Evolutionary conservation across 2,113 vertebrate genomes (phyloP).

Genomic region (Ictidomys tridecemlineatus): DNA sequence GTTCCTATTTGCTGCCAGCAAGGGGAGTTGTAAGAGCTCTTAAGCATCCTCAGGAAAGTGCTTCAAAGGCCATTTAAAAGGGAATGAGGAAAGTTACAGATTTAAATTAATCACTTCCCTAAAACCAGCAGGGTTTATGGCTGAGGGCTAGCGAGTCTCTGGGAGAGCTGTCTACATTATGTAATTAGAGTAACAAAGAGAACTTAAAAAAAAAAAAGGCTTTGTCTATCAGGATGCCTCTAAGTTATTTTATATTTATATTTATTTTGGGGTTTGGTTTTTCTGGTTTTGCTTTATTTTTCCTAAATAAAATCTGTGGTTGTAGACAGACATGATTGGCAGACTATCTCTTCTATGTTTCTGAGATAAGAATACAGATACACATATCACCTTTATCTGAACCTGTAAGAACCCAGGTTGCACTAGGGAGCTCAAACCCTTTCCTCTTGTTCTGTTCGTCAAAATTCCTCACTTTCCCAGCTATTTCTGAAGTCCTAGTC

Average conservation of each 20-base stretch:
- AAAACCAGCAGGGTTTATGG: neutral
- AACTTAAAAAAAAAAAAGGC: neutral
- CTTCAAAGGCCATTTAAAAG: neutral
- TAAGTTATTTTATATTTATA: neutral
- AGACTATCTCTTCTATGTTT: neutral
- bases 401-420: neutral
- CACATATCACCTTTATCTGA: neutral
- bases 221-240: neutral
- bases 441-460: neutral
- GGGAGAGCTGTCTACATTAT: neutral
- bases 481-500: neutral
- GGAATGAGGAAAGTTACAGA: neutral
- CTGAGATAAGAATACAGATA: neutral
- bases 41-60: neutral
- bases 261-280: neutral
- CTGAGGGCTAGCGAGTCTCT: neutral
- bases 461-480: neutral
- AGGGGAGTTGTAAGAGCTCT: slow-evolving; percentile 75
- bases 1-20: slow-evolving; percentile 70
- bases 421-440: neutral
- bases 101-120: slow-evolving; percentile 49
- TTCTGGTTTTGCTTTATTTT: slow-evolving; percentile 38
- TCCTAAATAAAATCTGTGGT: slow-evolving; percentile 44
- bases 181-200: neutral
- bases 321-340: neutral